phyloP scores from a whole-genome alignment of 2,113 vertebrate species.

The Silurus meridionalis region DNA sequence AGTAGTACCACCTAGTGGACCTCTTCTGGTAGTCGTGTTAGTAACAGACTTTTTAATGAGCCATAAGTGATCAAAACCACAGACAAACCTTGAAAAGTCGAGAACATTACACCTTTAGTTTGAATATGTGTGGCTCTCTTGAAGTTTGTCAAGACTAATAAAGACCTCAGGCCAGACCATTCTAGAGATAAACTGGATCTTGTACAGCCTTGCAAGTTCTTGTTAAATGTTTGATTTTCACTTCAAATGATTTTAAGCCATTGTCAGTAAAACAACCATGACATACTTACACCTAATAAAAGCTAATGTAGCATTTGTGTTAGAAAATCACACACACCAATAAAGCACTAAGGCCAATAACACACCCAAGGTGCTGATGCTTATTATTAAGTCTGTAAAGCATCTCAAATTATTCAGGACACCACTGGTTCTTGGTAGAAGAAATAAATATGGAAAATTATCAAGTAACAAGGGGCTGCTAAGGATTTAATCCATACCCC shows the following conservation, averaged over 20 bases:
- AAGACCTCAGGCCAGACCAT: background rate
- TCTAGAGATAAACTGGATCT: background rate
- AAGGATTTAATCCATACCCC: background rate
- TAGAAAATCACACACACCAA: background rate
- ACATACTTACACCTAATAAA: background rate
- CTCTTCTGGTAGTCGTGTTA: background rate
- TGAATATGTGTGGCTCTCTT: background rate
- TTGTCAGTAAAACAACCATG: background rate
- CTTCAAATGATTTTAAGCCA: background rate
- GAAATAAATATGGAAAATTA: background rate
- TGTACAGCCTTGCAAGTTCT: background rate
- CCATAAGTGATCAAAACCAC: background rate
- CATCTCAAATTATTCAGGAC: background rate
- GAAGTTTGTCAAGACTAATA: background rate
- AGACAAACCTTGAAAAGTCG: background rate
- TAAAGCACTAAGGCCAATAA: background rate
- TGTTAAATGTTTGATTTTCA: background rate
- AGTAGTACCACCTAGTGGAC: slow-evolving; percentile 39
- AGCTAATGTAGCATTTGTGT: background rate
- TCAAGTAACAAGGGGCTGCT: background rate
- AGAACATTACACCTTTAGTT: background rate
- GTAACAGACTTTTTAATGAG: background rate
- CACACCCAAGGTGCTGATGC: background rate
- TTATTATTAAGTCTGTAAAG: background rate
- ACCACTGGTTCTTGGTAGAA: too few relatives aligned